These are phyloP conservation scores for Hippocampus kuda DNA, from an alignment of 2,797 vertebrate species.

Conservation along the genomic window DNA sequence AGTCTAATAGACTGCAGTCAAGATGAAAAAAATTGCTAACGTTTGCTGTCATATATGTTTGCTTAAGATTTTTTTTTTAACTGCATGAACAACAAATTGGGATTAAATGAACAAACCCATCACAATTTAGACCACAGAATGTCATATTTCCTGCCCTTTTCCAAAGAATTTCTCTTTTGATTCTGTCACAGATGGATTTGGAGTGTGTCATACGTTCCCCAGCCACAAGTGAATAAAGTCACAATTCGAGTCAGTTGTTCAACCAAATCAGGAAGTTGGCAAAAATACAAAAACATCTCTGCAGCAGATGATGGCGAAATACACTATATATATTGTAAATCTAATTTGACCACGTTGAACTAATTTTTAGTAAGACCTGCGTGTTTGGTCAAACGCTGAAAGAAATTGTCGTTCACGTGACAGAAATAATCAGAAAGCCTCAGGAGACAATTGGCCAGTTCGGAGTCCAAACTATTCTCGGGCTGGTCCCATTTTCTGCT, in stretches of 20 bases:
- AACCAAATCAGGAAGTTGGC: background rate
- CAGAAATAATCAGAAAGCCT: conserved; percentile 25
- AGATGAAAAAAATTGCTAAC: too few species aligned
- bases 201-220: background rate
- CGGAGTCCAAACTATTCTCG: conserved; percentile 32
- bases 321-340: background rate
- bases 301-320: background rate
- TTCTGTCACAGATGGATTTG: background rate
- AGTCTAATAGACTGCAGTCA: too few species aligned
- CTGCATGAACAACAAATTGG: too few species aligned
- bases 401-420: conserved; percentile 11
- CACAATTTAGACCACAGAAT: too few species aligned
- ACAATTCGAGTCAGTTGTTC: background rate
- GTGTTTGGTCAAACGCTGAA: conserved; percentile 17
- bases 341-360: conserved; percentile 5
- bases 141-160: background rate
- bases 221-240: background rate
- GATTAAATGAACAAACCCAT: too few species aligned
- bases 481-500: conserved; percentile 22
- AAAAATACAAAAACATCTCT: background rate
- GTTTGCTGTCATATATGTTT: too few species aligned
- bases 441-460: conserved; percentile 23
- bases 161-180: background rate
- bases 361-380: conserved; percentile 15
- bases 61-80: too few species aligned